Evolutionary conservation across 2,113 vertebrate species (phyloP).

Genomic region (Poeciliopsis retropinna): DNA sequence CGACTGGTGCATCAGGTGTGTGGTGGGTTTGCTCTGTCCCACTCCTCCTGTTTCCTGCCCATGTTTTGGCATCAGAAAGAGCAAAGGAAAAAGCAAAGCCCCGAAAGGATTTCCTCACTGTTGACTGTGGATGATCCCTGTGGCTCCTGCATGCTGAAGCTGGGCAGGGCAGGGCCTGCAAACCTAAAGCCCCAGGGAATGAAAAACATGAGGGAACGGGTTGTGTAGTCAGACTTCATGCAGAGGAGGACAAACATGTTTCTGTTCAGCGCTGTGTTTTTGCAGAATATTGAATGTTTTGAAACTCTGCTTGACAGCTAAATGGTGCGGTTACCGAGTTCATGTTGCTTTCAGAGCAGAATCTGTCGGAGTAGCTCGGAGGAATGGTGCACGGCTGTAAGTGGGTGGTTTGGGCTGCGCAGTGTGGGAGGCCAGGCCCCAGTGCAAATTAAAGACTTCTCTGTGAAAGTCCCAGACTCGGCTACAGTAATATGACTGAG

Average conservation of each 20-base stretch:
- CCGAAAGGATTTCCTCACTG: constrained; percentile 74
- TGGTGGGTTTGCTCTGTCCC: constrained; percentile 18
- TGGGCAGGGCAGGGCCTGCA: constrained; percentile 64
- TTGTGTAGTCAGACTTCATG: constrained; percentile 32
- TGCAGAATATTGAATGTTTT: constrained; percentile 32
- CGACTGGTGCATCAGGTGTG: constrained; percentile 35
- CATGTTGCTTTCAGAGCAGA: constrained; percentile 50
- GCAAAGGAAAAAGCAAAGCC: constrained; percentile 71
- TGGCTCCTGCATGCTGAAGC: constrained; percentile 67
- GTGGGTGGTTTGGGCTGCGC: constrained; percentile 75
- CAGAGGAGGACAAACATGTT: constrained; percentile 9
- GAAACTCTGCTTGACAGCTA: constrained; percentile 40
- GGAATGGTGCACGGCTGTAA: constrained; percentile 65
- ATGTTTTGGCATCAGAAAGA: constrained; percentile 72
- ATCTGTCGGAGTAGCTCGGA: constrained; percentile 33
- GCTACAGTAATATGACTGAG: constrained; percentile 58
- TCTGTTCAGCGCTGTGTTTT: constrained; percentile 19
- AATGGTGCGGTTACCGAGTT: constrained; percentile 45
- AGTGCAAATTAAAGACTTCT: constrained; percentile 79
- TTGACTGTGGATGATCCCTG: constrained; percentile 72
- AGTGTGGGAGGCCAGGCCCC: constrained; percentile 76
- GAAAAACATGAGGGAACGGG: constrained; percentile 44
- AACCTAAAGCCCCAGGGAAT: constrained; percentile 48
- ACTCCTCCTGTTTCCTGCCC: constrained; percentile 56
- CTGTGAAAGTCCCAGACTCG: constrained; percentile 76